Conservation (phyloP, 2,797 vertebrate species). For the Myripristis jacobus region DNA sequence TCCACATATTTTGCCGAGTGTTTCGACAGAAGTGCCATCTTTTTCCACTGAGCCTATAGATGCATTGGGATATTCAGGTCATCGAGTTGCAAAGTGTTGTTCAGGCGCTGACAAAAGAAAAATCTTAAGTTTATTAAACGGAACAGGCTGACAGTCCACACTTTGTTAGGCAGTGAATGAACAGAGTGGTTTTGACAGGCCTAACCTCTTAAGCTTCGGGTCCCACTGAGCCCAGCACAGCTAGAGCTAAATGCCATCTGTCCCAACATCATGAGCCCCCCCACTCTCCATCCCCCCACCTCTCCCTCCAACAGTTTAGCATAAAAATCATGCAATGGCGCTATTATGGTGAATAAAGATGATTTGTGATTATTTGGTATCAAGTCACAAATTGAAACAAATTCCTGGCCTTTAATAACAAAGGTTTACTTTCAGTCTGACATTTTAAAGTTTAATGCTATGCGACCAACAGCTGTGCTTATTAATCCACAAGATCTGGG, state of each 20-base stretch:
- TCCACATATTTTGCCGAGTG: constrained; percentile 51
- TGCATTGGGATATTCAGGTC: constrained; percentile 79
- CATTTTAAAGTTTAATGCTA: constrained; percentile 29
- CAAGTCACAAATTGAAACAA: neutral
- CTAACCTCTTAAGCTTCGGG: constrained; percentile 96
- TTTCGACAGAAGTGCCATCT: constrained; percentile 59
- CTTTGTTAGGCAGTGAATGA: constrained; percentile 96
- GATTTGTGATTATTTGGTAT: constrained; percentile 26
- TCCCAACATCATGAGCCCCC: constrained; percentile 89
- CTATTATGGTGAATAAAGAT: constrained; percentile 52
- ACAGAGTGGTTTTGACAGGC: constrained; percentile 98
- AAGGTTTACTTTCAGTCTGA: constrained; percentile 3
- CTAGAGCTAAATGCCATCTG: constrained; percentile 97
- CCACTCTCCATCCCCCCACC: no score
- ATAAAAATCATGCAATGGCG: constrained; percentile 63
- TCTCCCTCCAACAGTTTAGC: constrained; percentile 70
- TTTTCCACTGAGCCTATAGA: constrained; percentile 56
- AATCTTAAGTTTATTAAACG: constrained; percentile 91
- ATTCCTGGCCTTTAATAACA: neutral
- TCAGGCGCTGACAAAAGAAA: constrained; percentile 79
- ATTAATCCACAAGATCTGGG: constrained; percentile 24
- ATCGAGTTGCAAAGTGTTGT: constrained; percentile 80
- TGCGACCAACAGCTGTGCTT: constrained; percentile 19
- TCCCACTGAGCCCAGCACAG: constrained; percentile 97
- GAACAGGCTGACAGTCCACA: constrained; percentile 91